phyloP scores from a whole-genome alignment of 2,113 vertebrate genomes.

The Pedionomus torquatus region DNA sequence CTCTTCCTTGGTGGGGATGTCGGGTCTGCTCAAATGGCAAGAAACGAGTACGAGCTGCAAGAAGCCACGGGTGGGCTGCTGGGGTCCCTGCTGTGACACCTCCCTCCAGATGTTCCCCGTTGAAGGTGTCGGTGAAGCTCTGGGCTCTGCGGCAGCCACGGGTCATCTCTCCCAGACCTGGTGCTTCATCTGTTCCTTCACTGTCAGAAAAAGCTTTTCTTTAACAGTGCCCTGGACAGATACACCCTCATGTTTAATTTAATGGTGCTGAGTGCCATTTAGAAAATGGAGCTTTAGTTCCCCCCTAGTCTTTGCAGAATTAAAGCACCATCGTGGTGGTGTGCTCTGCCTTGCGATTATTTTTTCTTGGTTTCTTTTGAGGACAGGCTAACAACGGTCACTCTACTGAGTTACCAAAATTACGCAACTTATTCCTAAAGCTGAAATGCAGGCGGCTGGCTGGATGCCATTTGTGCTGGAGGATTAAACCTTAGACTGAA shows the following conservation, averaged over 20 bases:
- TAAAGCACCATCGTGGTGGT: background rate
- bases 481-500: background rate
- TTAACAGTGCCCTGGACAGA: background rate
- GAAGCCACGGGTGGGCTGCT: conserved; percentile 52
- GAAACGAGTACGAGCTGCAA: conserved; percentile 36
- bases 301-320: background rate
- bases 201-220: background rate
- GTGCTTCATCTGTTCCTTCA: background rate
- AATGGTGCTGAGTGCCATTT: background rate
- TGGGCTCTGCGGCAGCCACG: background rate
- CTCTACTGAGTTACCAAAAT: background rate
- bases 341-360: background rate
- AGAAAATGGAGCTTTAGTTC: background rate
- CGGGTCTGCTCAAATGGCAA: conserved; percentile 42
- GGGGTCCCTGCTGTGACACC: background rate
- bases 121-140: background rate
- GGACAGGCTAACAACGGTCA: background rate
- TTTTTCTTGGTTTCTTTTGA: background rate
- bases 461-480: background rate
- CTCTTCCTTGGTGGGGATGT: conserved; percentile 17
- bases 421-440: background rate
- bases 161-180: background rate
- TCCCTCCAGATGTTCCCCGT: too few relatives aligned
- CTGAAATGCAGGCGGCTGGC: background rate
- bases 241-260: background rate